These are phyloP conservation scores for Pogonocichla stellata DNA, from an alignment of 2,113 vertebrate genomes.

Conservation along the genomic window DNA sequence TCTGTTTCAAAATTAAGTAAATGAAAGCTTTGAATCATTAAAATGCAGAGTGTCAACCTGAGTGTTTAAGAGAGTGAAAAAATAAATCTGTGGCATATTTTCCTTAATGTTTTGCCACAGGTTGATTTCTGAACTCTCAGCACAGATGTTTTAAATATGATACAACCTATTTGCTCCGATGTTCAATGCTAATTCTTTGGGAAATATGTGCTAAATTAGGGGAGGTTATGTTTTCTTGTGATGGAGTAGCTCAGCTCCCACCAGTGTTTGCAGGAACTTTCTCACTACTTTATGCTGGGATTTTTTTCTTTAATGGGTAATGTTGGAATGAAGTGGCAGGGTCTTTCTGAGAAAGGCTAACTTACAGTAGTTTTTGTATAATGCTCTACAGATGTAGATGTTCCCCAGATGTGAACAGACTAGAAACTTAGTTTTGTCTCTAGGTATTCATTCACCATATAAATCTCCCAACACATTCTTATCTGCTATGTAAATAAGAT, in stretches of 20 bases:
- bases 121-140: conserved; percentile 42
- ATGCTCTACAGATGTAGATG: conserved; percentile 69
- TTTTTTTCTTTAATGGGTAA: conserved; percentile 25
- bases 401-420: conserved; percentile 74
- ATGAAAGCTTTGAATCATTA: conserved; percentile 29
- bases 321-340: conserved; percentile 48
- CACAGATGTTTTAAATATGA: conserved; percentile 67
- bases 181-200: conserved; percentile 3
- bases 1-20: conserved; percentile 26
- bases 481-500: conserved; percentile 88
- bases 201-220: conserved; percentile 19
- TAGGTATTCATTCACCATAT: conserved; percentile 75
- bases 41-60: conserved; percentile 35
- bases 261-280: background rate
- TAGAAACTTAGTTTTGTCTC: conserved; percentile 78
- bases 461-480: conserved; percentile 81
- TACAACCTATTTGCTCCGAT: background rate
- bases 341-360: conserved; percentile 56
- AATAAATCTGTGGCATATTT: conserved; percentile 52
- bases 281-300: background rate
- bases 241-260: conserved; percentile 32
- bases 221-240: conserved; percentile 28
- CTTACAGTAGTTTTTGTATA: conserved; percentile 60
- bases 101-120: conserved; percentile 57
- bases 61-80: conserved; percentile 16